These are phyloP conservation scores for Clepsis dumicolana DNA, from an alignment of 2,888 invertebrate genomes.

Conservation along the genomic window DNA sequence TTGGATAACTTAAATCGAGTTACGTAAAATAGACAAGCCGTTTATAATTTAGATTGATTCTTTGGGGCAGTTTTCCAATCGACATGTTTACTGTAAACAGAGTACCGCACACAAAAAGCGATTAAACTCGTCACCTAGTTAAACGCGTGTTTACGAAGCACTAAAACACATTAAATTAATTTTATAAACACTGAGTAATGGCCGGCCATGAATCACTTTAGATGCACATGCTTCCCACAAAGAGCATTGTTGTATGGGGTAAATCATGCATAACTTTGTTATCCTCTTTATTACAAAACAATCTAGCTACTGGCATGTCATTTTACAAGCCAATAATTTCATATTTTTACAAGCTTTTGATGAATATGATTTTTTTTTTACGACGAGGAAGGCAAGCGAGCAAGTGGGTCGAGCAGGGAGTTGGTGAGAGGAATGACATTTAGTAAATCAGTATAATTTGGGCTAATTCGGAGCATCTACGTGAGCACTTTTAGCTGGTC, in stretches of 20 bases:
- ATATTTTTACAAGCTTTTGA: too few relatives aligned
- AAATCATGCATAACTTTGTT: neutral
- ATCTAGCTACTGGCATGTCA: neutral
- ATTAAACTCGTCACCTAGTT: constrained; percentile 36
- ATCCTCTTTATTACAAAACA: neutral
- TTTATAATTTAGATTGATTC: neutral
- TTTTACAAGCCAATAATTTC: too few relatives aligned
- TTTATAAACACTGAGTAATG: constrained; percentile 67
- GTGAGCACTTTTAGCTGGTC: too few relatives aligned
- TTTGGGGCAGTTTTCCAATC: neutral
- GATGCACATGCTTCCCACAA: constrained; percentile 50
- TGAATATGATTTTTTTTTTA: too few relatives aligned
- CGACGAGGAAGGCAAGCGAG: too few relatives aligned
- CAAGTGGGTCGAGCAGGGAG: too few relatives aligned
- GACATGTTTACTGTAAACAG: constrained; percentile 1
- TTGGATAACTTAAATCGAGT: neutral
- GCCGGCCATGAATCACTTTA: constrained; percentile 61
- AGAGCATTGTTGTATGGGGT: constrained; percentile 23
- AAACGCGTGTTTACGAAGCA: constrained; percentile 59
- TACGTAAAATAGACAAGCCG: neutral
- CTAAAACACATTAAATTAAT: constrained; percentile 63
- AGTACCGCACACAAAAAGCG: neutral
- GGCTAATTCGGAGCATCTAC: too few relatives aligned
- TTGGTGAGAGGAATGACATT: too few relatives aligned
- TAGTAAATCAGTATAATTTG: too few relatives aligned